These are phyloP conservation scores for Gymnocypris eckloni DNA, from an alignment of 2,797 vertebrate species.

Conservation along the genomic window DNA sequence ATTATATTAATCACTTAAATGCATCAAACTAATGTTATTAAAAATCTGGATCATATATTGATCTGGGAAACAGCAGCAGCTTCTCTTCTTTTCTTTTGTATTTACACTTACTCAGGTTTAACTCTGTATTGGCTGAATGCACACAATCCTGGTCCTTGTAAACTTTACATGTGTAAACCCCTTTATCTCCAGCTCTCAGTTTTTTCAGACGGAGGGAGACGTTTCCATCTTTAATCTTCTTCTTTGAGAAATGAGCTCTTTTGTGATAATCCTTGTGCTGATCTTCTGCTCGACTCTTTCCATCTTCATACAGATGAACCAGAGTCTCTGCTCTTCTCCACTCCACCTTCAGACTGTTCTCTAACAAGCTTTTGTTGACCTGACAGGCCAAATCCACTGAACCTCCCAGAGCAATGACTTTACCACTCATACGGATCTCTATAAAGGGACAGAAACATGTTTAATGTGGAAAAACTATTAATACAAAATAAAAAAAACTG, in stretches of 20 bases:
- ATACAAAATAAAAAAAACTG: too few species aligned
- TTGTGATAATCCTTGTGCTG: background rate
- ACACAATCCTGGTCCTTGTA: background rate
- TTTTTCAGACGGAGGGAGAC: background rate
- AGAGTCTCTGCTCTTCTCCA: background rate
- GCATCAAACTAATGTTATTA: background rate
- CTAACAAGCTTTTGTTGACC: background rate
- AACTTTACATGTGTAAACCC: background rate
- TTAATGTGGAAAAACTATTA: too few species aligned
- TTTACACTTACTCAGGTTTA: accelerated
- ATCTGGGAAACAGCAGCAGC: background rate
- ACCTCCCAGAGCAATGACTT: background rate
- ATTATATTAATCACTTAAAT: background rate
- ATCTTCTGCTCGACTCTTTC: background rate
- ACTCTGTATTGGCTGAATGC: accelerated
- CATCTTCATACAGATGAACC: conserved; percentile 2
- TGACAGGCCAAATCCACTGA: background rate
- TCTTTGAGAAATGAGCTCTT: background rate
- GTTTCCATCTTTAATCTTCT: conserved; percentile 9
- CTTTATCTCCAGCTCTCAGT: background rate
- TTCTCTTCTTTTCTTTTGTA: background rate
- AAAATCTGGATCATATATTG: background rate
- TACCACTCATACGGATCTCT: too few species aligned
- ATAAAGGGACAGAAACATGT: background rate
- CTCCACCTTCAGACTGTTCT: background rate